A percentile compares a stretch with the other conserved stretches of the same genome.
phyloP scores from a whole-genome alignment of 2,113 vertebrate genomes.

The Ciconia stormi region DNA sequence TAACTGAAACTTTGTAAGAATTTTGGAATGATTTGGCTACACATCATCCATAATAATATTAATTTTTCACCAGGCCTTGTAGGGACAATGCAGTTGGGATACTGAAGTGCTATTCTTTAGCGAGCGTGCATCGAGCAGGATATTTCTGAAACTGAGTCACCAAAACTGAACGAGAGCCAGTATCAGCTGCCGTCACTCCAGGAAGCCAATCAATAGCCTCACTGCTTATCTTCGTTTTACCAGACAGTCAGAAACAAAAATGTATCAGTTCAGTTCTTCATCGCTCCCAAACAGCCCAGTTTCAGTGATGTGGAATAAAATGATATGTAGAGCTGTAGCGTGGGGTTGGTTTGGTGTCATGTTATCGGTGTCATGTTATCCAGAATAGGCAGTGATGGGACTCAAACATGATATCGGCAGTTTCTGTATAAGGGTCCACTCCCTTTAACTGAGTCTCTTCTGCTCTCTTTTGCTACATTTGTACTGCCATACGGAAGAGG shows the following conservation, averaged over 20 bases:
- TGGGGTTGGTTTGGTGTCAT: neutral
- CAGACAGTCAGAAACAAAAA: neutral
- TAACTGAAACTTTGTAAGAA: neutral
- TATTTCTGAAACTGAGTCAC: neutral
- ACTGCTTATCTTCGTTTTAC: neutral
- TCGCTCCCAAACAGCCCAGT: neutral
- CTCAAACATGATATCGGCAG: neutral
- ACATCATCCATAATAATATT: neutral
- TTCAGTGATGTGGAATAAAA: neutral
- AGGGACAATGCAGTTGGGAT: neutral
- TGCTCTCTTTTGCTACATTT: neutral
- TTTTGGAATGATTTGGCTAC: neutral
- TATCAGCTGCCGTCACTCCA: neutral
- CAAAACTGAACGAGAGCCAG: neutral
- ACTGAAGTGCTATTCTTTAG: neutral
- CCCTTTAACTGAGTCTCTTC: neutral
- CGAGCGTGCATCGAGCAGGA: neutral
- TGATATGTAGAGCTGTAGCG: neutral
- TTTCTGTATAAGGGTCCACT: neutral
- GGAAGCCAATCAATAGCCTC: neutral
- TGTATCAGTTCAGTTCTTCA: neutral
- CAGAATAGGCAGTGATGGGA: neutral
- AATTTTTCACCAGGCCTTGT: neutral
- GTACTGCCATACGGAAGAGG: neutral
- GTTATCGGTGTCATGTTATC: neutral